Base-by-base conservation (phyloP, 2,113 vertebrate species). In the Sialia sialis region DNA sequence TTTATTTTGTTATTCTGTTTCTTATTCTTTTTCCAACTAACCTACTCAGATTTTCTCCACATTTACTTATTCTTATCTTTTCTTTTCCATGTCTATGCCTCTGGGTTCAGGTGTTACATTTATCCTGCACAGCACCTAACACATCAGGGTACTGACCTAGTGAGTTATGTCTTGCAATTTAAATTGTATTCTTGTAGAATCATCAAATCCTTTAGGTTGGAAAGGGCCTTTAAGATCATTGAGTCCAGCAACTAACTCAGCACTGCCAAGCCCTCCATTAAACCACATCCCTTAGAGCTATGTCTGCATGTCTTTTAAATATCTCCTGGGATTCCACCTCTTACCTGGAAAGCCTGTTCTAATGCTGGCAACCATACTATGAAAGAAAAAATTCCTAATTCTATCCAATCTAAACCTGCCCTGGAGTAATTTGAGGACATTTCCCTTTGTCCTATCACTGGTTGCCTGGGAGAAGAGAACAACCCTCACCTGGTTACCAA, bases 401-500 rank as follows among this genome's bases (percentile, higher is more conserved):
- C 13, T 68, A 7, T 34, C 39, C 15, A 54, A 46, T 26, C 46
- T 41, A 60, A 74, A 60, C 6, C 46, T 60, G 10, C 4, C 16
- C 38, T 52, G n/a, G 44, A 17, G 11, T 3, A 60, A 46, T 60
- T 26, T 68, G 54, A 68, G n/a, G 39, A 21, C n/a, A 48, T 60
- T 39, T 60, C 46, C 13, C 17, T 60, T 67, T 51, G 20, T 74
- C 29, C 13, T 62, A 4, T n/a, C 19, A 23, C n/a, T 54, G 19
- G 4, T 11, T 54, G 34, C 20, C 38, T 60, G 36, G 7, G 16
- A 68, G 29, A 54, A 54, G 39, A 54, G 20, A 54, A 9, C 2
- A 3, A 15, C 1, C 0, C n/a, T 20, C 13, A 18, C 4, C 13
- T 30, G 16, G 11, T 8, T 34, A 41, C 17, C 30, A n/a, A 6